These are phyloP conservation scores for Thymelicus sylvestris DNA, from an alignment of 2,888 invertebrate genomes.

Conservation along the genomic window DNA sequence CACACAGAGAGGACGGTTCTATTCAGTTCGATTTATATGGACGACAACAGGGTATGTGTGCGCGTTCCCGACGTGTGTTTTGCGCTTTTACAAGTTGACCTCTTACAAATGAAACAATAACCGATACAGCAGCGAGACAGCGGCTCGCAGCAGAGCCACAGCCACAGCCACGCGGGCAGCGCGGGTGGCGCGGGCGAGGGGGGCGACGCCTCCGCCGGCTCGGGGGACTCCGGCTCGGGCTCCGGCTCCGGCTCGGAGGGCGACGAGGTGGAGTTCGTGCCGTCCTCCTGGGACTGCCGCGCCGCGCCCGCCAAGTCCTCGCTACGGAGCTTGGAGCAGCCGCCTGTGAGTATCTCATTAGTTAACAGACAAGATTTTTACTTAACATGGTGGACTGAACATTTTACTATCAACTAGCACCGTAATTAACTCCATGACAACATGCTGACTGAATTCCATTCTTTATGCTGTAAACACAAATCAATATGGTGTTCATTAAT, in stretches of 20 bases:
- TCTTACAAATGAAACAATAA: background rate
- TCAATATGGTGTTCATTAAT: too few relatives aligned
- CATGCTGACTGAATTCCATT: too few relatives aligned
- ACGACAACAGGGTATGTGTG: too few relatives aligned
- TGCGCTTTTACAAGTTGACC: too few relatives aligned
- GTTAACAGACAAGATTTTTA: background rate
- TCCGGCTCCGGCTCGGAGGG: slow-evolving; percentile 79
- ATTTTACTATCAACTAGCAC: too few relatives aligned
- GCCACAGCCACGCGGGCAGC: slow-evolving; percentile 36
- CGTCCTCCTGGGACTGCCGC: slow-evolving; percentile 92
- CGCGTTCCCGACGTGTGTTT: too few relatives aligned
- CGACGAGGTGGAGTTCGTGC: slow-evolving; percentile 90
- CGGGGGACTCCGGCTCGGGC: slow-evolving; percentile 52
- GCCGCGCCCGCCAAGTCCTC: slow-evolving; percentile 91
- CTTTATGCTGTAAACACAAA: too few relatives aligned
- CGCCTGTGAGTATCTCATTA: slow-evolving; percentile 55
- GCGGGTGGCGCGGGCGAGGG: slow-evolving; percentile 41
- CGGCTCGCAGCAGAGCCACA: slow-evolving; percentile 47
- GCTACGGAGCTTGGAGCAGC: slow-evolving; percentile 75
- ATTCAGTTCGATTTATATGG: too few relatives aligned
- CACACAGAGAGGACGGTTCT: too few relatives aligned
- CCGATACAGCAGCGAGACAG: slow-evolving; percentile 61
- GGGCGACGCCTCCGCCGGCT: slow-evolving; percentile 46
- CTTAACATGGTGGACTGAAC: too few relatives aligned
- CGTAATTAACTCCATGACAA: too few relatives aligned